Percentiles rank a stretch among this genome's conserved stretches.
Conservation (phyloP, 2,113 vertebrate genomes). For the Xiphorhynchus elegans region DNA sequence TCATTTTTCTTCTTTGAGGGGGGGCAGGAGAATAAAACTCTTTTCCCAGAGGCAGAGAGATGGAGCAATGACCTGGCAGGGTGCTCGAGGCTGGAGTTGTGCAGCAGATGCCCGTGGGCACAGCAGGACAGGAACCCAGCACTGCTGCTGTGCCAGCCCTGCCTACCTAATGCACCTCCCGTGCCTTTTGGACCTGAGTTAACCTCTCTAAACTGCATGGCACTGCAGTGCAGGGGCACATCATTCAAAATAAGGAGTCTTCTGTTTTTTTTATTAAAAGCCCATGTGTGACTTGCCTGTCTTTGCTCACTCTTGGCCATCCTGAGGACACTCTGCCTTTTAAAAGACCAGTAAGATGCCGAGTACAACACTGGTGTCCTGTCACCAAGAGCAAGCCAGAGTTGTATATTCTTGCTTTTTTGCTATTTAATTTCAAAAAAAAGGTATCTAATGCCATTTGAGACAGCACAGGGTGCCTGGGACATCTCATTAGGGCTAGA, state of each 20-base stretch:
- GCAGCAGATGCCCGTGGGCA: rapidly evolving
- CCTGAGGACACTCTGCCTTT: not conserved
- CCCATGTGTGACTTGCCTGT: not conserved
- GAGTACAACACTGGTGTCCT: not conserved
- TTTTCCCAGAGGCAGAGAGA: not conserved
- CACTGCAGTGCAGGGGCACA: not conserved
- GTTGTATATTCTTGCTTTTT: not conserved
- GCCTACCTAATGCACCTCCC: not conserved
- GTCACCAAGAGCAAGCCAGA: not conserved
- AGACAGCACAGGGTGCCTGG: not conserved
- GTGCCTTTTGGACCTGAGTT: not conserved
- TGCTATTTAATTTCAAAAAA: not conserved
- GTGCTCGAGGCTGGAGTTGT: rapidly evolving
- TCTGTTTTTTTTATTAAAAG: not conserved
- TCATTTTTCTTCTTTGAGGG: not conserved
- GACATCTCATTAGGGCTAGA: not conserved
- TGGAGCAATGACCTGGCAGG: not conserved
- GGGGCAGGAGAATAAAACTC: rapidly evolving
- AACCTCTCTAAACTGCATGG: not conserved
- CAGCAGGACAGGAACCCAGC: not conserved
- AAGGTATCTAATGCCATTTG: not conserved
- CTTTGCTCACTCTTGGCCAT: not conserved
- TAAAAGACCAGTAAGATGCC: not conserved
- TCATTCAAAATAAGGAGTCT: not conserved
- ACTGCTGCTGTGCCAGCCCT: not conserved